These are phyloP conservation scores for Exephanes ischioxanthus DNA, from an alignment of 2,888 invertebrate genomes.

Conservation along the genomic window DNA sequence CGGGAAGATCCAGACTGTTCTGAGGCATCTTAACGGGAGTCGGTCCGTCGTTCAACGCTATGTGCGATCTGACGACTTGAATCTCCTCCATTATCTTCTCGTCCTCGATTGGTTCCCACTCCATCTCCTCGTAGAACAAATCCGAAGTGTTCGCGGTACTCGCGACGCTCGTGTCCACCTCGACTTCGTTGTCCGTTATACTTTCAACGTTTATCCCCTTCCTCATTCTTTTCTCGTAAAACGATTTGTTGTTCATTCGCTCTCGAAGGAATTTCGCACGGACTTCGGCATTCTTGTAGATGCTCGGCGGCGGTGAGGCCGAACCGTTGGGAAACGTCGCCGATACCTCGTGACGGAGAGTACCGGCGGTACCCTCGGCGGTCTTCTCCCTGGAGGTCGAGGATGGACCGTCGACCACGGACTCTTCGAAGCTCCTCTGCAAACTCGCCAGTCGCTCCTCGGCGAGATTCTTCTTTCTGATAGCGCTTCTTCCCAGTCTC, in stretches of 20 bases:
- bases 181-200: not conserved
- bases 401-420: not conserved
- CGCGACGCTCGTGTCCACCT: not conserved
- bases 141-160: constrained; percentile 46
- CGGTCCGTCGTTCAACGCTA: constrained; percentile 65
- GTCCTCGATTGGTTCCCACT: constrained; percentile 83
- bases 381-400: not conserved
- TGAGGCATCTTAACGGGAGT: constrained; percentile 60
- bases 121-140: constrained; percentile 81
- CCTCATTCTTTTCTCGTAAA: constrained; percentile 12
- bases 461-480: constrained; percentile 54
- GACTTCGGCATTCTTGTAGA: constrained; percentile 61
- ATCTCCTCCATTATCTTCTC: constrained; percentile 81
- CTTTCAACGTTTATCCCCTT: not conserved
- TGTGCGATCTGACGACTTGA: constrained; percentile 77
- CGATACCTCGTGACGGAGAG: not conserved
- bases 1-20: constrained; percentile 71
- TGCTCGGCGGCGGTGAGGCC: constrained; percentile 46
- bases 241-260: constrained; percentile 44
- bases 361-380: not conserved
- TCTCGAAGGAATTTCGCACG: constrained; percentile 55
- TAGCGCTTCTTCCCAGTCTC: constrained; percentile 52
- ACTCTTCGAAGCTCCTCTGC: constrained; percentile 48
- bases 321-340: not conserved
- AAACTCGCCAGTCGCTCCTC: constrained; percentile 53